Conservation (phyloP, 2,888 invertebrate species). For the Horisme vitalbata region DNA sequence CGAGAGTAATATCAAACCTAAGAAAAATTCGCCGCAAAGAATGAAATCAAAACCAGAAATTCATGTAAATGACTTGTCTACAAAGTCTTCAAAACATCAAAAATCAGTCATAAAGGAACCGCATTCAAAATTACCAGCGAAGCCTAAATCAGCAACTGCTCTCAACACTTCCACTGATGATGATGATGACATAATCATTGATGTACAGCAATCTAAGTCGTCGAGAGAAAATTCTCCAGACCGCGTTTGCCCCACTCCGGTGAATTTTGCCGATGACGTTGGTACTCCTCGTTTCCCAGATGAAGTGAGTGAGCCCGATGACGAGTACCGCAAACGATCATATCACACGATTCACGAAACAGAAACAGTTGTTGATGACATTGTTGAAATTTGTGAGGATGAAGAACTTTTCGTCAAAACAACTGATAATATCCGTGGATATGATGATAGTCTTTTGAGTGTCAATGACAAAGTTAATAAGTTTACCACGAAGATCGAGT, state of each 20-base stretch:
- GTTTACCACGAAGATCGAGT: slow-evolving; percentile 69
- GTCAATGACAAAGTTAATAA: slow-evolving; percentile 83
- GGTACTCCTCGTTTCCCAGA: slow-evolving; percentile 88
- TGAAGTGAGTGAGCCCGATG: slow-evolving; percentile 89
- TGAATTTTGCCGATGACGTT: slow-evolving; percentile 81
- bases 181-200: slow-evolving; percentile 85
- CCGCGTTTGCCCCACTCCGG: slow-evolving; percentile 86
- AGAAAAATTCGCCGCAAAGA: slow-evolving; percentile 67
- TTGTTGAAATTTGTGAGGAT: slow-evolving; percentile 79
- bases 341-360: slow-evolving; percentile 81
- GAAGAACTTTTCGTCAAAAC: slow-evolving; percentile 71
- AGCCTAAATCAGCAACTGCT: slow-evolving; percentile 77
- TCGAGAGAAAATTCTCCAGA: slow-evolving; percentile 90
- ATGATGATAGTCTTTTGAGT: slow-evolving; percentile 78
- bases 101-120: slow-evolving; percentile 54
- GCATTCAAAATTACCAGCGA: slow-evolving; percentile 59
- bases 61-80: slow-evolving; percentile 63
- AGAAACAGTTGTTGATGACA: slow-evolving; percentile 83
- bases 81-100: slow-evolving; percentile 53
- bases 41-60: slow-evolving; percentile 78
- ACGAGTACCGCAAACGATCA: slow-evolving; percentile 72
- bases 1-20: slow-evolving; percentile 80
- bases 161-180: slow-evolving; percentile 79
- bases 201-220: slow-evolving; percentile 88
- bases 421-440: slow-evolving; percentile 60